phyloP scores from a whole-genome alignment of 2,888 invertebrate species.

The Drosophila phalerata region DNA sequence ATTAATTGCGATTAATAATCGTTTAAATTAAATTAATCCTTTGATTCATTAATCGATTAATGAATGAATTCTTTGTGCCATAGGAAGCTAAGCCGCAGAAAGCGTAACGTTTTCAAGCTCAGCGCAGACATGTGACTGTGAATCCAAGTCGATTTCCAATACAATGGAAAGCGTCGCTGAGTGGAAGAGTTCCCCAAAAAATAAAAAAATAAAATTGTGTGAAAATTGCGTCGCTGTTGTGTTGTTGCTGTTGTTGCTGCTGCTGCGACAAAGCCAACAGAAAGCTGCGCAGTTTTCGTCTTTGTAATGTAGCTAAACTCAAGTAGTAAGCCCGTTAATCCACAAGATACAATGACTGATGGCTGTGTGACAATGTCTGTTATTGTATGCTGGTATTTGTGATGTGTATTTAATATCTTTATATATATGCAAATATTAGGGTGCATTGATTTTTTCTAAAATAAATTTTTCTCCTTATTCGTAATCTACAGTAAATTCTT shows the following conservation, averaged over 20 bases:
- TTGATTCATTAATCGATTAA: too few relatives aligned
- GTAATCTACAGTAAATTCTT: too few relatives aligned
- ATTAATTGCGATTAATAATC: too few relatives aligned
- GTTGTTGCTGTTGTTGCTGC: constrained; percentile 13
- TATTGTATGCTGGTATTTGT: too few relatives aligned
- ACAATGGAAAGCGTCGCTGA: constrained; percentile 27
- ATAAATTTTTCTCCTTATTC: too few relatives aligned
- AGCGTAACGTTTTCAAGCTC: constrained; percentile 22
- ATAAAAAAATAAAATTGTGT: too few relatives aligned
- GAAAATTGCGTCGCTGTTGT: constrained; percentile 45
- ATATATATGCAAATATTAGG: too few relatives aligned
- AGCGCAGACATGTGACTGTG: constrained; percentile 35
- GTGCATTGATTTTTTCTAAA: too few relatives aligned
- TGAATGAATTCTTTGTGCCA: too few relatives aligned
- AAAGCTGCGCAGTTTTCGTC: constrained; percentile 67
- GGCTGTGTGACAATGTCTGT: neutral
- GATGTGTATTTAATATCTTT: too few relatives aligned
- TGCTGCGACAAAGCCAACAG: constrained; percentile 35
- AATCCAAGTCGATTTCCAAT: constrained; percentile 41
- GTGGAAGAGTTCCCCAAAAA: constrained; percentile 13
- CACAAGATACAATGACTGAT: neutral
- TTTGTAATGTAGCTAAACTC: constrained; percentile 46
- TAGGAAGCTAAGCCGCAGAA: constrained; percentile 38
- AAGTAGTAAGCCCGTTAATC: constrained; percentile 8
- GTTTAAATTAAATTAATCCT: too few relatives aligned